Evolutionary conservation across 2,888 invertebrate species (phyloP), one percentile per base, ranked within the genome.

Genomic region (Eurytoma californica): DNA sequence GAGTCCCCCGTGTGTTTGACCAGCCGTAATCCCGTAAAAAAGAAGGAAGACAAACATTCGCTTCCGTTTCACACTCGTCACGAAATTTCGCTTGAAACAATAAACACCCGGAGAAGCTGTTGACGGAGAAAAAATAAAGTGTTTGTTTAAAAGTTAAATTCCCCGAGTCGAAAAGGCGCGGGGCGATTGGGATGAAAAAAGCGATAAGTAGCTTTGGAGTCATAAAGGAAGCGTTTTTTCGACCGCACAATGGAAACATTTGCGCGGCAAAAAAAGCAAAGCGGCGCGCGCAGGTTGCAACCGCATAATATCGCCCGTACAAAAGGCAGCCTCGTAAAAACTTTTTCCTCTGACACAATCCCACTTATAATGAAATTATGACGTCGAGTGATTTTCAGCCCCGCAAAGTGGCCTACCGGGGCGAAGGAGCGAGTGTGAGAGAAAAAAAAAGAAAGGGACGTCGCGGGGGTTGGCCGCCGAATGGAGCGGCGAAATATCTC

Each of bases 321-420:
- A 57, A 49, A 66, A 63, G 39, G 55, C 66, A 58, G 51, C 67
- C 20, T 75, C 75, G 68, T 75, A 67, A 68, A 68, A 75, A 75
- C 67, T 75, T 68, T 67, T 68, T 75, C 60, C 60, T 75, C 75
- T 51, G 55, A 5, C 51, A 20, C 75, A 65, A 60, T 75, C 60
- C 68, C 68, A 75, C 75, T 75, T 72, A 51, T 70, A 72, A 77
- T 77, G 49, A 77, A 77, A 77, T 77, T 65, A 77, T 70, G 70
- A 77, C 77, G 77, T 70, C 77, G 57, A 77, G 77, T 77, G 77
- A 77, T 66, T 72, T 77, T 66, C 69, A 76, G 65, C 65, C 70
- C 49, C 67, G 77, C 65, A 60, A 60, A 60, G 68, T 67, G 60
- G 39, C 12, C 30, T 0, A 2, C 24, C 24, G 24, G 14, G 30